A percentile compares a stretch with the other conserved stretches of the same genome.
phyloP scores from a whole-genome alignment of 2,797 vertebrate genomes.

The Dromococcyx pavoninus region DNA sequence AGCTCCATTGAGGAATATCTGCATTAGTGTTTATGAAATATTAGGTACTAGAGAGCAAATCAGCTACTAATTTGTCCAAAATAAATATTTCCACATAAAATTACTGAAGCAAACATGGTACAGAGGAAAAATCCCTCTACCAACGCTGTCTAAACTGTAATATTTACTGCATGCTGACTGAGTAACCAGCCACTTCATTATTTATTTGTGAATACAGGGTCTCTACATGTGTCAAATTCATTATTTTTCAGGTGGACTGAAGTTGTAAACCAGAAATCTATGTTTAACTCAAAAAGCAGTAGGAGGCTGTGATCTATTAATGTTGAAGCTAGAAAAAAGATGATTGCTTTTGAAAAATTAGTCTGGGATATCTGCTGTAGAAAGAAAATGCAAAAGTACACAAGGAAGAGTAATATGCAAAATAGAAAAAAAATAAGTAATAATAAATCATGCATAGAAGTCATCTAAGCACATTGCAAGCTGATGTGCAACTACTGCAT shows the following conservation, averaged over 20 bases:
- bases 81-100: not conserved
- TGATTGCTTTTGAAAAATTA: not conserved
- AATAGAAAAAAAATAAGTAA: not conserved
- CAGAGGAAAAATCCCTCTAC: not conserved
- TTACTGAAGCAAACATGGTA: not conserved
- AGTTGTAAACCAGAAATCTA: not conserved
- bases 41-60: not conserved
- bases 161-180: not conserved
- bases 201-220: not conserved
- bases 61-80: not conserved
- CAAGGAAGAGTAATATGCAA: not conserved
- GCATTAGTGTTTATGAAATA: not conserved
- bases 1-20: not conserved
- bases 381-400: not conserved
- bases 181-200: not conserved
- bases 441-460: not conserved
- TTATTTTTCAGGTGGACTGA: not conserved
- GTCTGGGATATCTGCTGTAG: not conserved
- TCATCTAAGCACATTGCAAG: not conserved
- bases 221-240: not conserved
- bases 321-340: not conserved
- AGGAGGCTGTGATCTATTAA: not conserved
- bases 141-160: not conserved
- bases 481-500: not conserved
- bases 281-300: not conserved